Base-by-base conservation (phyloP, 2,888 invertebrate species). In the Linnaemya vulpina region DNA sequence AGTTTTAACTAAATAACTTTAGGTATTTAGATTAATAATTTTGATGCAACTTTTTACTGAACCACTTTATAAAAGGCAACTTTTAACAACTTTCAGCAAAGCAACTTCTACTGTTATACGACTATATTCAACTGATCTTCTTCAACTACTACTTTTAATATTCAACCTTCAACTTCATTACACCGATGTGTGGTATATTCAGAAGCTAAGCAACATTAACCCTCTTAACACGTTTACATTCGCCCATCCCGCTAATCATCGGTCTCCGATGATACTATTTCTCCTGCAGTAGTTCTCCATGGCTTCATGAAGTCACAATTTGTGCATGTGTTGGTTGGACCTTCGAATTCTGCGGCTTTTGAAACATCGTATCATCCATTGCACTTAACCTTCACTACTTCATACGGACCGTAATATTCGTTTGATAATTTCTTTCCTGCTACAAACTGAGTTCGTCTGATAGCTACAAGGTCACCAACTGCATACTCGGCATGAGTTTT, bases 171-270 rank as follows among this genome's bases (percentile, higher is more conserved):
- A 46, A 46, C 43, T 46, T 15, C 1, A 46, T 15, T 17, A 46
- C n/a, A 46, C 46, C 46, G n/a, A 46, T 17, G n/a, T 46, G 46
- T 46, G 46, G 15, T 46, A 5, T 46, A 46, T 46, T 46, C n/a
- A 43, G 40, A 10, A 13, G 13, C 46, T 46, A 3, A 46, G n/a
- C 46, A 4, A 4, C n/a, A 15, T 46, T 46, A 46, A 46, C 46
- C 46, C 46, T 46, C 46, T n/a, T 46, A 46, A 17, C n/a, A 46
- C n/a, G 1, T 46, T n/a, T 46, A 46, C n/a, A 46, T n/a, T 71
- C 55, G 58, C 43, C 43, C 58, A 71, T 71, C 40, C 55, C 55
- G 55, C 25, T 11, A 25, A n/a, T 55, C 22, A 70, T 70, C 70
- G 30, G 40, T 43, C 68, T 53, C 67, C 17, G 51, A 51, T 51